A percentile compares a stretch with the other conserved stretches of the same genome.
These are phyloP conservation scores for Emberiza fucata DNA, from an alignment of 2,113 vertebrate species.

Conservation along the genomic window DNA sequence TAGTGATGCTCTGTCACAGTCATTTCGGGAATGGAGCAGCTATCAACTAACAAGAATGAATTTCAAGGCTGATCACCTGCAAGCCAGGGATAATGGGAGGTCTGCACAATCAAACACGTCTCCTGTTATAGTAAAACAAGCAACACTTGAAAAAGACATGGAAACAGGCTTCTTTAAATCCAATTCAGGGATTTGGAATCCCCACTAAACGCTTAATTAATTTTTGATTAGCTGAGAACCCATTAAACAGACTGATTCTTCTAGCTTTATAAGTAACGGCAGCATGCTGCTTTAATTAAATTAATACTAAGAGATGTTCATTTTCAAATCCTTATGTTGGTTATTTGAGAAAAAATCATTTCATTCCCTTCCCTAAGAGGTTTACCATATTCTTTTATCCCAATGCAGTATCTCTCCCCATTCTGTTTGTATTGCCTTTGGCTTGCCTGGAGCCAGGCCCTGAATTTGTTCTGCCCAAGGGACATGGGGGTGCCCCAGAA, in stretches of 20 bases:
- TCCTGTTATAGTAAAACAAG: constrained; percentile 68
- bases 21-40: constrained; percentile 10
- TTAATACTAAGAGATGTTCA: constrained; percentile 75
- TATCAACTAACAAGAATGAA: constrained; percentile 59
- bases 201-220: constrained; percentile 82
- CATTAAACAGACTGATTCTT: constrained; percentile 78
- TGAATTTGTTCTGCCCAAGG: neutral
- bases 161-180: constrained; percentile 72
- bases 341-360: constrained; percentile 70
- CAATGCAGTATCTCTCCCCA: neutral
- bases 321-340: constrained; percentile 75
- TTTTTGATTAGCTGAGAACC: constrained; percentile 84
- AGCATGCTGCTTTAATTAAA: constrained; percentile 80
- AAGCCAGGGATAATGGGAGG: constrained; percentile 57
- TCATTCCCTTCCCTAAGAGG: constrained; percentile 70
- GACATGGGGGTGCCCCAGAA: neutral
- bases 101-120: constrained; percentile 63
- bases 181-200: constrained; percentile 77
- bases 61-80: constrained; percentile 60
- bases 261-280: constrained; percentile 74
- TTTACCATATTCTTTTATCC: constrained; percentile 66
- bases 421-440: constrained; percentile 31
- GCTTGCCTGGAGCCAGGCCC: neutral
- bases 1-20: constrained; percentile 59
- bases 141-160: constrained; percentile 64